Conservation (phyloP, 64 coral and sea anemone genomes). For the Cladopsammia gracilis region DNA sequence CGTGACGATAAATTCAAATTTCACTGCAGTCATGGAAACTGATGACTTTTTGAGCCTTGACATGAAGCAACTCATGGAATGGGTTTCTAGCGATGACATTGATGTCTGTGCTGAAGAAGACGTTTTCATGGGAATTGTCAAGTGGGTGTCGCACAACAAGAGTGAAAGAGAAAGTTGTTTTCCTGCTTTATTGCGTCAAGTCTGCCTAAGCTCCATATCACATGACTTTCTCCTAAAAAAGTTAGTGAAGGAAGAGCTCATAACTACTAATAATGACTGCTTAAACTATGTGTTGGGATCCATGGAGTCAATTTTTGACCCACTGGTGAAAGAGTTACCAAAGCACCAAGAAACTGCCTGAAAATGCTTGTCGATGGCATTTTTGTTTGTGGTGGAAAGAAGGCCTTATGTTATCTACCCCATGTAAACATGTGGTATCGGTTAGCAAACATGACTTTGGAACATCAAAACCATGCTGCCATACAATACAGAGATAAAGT, state of each 20-base stretch:
- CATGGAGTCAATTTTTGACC: background rate
- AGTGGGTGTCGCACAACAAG: constrained; percentile 2
- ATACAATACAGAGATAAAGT: background rate
- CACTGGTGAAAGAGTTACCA: background rate
- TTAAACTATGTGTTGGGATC: background rate
- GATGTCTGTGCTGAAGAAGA: constrained; percentile 19
- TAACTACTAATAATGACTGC: background rate
- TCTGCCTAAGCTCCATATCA: background rate
- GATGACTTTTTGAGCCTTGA: constrained; percentile 14
- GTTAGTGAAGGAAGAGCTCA: background rate
- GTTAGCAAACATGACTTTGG: background rate
- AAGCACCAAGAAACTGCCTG: constrained; percentile 28
- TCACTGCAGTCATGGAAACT: background rate
- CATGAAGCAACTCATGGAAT: background rate
- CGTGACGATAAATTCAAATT: background rate
- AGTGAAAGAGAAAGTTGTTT: background rate
- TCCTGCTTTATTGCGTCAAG: background rate
- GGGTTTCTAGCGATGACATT: constrained; percentile 13
- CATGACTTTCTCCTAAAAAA: background rate
- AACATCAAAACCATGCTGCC: background rate
- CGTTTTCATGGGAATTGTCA: constrained; percentile 9
- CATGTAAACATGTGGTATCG: background rate
- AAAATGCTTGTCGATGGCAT: background rate
- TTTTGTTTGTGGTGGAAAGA: background rate
- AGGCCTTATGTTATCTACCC: constrained; percentile 3